These are phyloP conservation scores for Rhabdomys dilectus DNA, from an alignment of 2,113 vertebrate genomes.

Conservation along the genomic window DNA sequence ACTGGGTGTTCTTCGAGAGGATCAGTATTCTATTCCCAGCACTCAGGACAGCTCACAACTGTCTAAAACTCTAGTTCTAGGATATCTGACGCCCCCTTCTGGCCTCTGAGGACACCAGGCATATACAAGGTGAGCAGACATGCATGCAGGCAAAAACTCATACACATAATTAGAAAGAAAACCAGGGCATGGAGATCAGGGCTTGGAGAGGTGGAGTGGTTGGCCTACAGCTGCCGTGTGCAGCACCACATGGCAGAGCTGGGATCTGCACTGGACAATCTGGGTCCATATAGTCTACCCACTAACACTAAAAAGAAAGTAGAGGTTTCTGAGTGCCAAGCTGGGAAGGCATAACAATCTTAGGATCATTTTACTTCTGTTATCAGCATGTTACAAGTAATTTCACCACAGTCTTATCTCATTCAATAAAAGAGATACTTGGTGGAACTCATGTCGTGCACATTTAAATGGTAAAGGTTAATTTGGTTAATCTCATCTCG, in stretches of 20 bases:
- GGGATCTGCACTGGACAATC: conserved; percentile 12
- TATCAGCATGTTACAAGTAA: conserved; percentile 66
- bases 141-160: neutral
- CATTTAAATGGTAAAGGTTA: conserved; percentile 70
- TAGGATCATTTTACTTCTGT: conserved; percentile 64
- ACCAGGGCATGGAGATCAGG: neutral
- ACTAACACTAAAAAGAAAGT: neutral
- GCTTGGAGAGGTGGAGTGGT: neutral
- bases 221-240: neutral
- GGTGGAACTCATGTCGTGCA: neutral
- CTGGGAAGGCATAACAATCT: conserved; percentile 48
- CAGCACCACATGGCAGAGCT: neutral
- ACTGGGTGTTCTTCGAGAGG: neutral
- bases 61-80: neutral
- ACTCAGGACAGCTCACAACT: neutral
- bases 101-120: neutral
- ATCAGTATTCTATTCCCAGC: neutral
- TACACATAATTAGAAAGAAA: neutral
- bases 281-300: conserved; percentile 12
- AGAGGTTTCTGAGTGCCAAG: conserved; percentile 56
- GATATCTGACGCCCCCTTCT: neutral
- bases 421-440: conserved; percentile 53
- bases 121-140: neutral
- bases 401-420: conserved; percentile 62
- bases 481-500: conserved; percentile 72